Conservation (phyloP, 2,113 vertebrate species). For the Dromiciops gliroides region DNA sequence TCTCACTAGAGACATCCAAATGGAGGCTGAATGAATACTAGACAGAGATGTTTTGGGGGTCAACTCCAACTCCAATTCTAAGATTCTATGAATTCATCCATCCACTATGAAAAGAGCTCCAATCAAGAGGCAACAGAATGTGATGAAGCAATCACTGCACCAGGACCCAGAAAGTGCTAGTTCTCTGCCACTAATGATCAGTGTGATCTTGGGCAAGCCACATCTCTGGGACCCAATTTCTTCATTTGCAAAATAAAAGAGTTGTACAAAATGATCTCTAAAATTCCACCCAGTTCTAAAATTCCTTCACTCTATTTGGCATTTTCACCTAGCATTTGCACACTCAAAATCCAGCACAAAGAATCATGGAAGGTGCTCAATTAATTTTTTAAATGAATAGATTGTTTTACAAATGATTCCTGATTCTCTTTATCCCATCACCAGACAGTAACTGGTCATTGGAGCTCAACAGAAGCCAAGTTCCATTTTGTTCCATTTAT, state of each 20-base stretch:
- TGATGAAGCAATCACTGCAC: neutral
- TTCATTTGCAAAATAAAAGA: neutral
- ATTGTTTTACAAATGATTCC: slow-evolving; percentile 11
- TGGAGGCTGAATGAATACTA: neutral
- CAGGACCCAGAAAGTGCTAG: neutral
- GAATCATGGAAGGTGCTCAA: slow-evolving; percentile 15
- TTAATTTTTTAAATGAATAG: slow-evolving; percentile 56
- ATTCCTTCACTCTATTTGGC: slow-evolving; percentile 4
- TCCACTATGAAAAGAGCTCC: neutral
- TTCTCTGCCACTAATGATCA: neutral
- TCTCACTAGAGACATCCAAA: neutral
- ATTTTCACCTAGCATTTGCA: slow-evolving; percentile 34
- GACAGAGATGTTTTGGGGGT: no score
- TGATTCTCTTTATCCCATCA: slow-evolving; percentile 4
- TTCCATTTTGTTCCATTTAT: slow-evolving; percentile 26
- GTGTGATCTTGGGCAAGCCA: neutral
- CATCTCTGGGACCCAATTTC: neutral
- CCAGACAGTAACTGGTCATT: neutral
- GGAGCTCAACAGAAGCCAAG: neutral
- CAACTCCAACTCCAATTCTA: neutral
- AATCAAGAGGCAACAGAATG: neutral
- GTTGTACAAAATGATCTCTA: neutral
- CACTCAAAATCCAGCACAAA: neutral
- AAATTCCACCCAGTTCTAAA: neutral
- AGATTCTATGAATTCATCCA: neutral